phyloP scores from a whole-genome alignment of 2,113 vertebrate genomes.

The Macroglossus sobrinus region DNA sequence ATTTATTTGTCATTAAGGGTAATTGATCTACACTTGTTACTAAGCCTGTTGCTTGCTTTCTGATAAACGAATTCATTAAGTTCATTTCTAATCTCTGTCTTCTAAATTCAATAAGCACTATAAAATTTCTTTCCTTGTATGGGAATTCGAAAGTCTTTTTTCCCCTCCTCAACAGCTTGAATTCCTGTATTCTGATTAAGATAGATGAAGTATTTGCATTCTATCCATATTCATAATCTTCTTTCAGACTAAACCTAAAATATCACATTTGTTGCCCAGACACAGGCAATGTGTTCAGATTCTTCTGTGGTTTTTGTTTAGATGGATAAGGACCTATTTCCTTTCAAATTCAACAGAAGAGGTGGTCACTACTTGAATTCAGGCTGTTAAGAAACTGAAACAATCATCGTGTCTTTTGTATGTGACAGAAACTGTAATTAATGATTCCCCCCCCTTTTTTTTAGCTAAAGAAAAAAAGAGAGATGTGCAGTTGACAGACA shows the following conservation, averaged over 20 bases:
- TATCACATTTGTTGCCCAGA: slow-evolving; percentile 86
- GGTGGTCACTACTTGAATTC: slow-evolving; percentile 91
- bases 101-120: slow-evolving; percentile 71
- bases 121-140: slow-evolving; percentile 77
- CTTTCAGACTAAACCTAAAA: slow-evolving; percentile 83
- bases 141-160: slow-evolving; percentile 75
- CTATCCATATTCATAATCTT: slow-evolving; percentile 88
- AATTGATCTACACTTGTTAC: slow-evolving; percentile 68
- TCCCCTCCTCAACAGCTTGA: slow-evolving; percentile 80
- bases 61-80: slow-evolving; percentile 64
- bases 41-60: slow-evolving; percentile 58
- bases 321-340: slow-evolving; percentile 82
- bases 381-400: slow-evolving; percentile 85
- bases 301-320: slow-evolving; percentile 81
- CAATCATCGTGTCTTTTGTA: slow-evolving; percentile 88
- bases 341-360: slow-evolving; percentile 91
- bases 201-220: slow-evolving; percentile 88
- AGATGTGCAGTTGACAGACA: slow-evolving; percentile 90
- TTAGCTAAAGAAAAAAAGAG: slow-evolving; percentile 87
- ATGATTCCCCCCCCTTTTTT: slow-evolving; percentile 89
- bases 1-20: slow-evolving; percentile 67
- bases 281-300: slow-evolving; percentile 85
- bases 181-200: slow-evolving; percentile 87
- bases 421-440: slow-evolving; percentile 97
- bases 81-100: slow-evolving; percentile 66